These are phyloP conservation scores for Riptortus pedestris DNA, from an alignment of 1,140 invertebrate genomes.

Conservation along the genomic window DNA sequence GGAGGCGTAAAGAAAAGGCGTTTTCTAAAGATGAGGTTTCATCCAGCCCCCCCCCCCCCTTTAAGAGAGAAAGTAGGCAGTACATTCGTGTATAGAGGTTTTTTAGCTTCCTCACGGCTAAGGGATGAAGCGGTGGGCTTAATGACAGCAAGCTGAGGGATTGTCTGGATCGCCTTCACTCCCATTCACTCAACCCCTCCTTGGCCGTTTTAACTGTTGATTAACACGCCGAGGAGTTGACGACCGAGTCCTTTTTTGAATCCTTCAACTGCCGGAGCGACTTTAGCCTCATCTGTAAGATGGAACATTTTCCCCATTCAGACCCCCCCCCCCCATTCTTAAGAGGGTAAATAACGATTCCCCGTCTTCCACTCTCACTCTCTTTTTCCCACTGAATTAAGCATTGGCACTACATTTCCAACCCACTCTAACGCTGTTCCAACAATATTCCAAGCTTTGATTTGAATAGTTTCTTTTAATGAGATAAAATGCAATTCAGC, in stretches of 20 bases:
- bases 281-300: not conserved
- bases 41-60: no score
- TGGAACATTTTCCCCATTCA: no score
- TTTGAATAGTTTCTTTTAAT: no score
- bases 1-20: slow-evolving; percentile 1
- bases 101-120: no score
- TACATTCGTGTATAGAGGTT: slow-evolving; percentile 8
- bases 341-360: no score
- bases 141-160: not conserved
- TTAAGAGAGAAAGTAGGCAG: not conserved
- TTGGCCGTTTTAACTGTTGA: slow-evolving; percentile 1
- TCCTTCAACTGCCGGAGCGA: not conserved
- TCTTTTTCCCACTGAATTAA: no score
- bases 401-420: no score
- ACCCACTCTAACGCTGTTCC: no score
- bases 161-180: slow-evolving; percentile 4
- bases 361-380: no score
- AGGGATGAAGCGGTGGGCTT: slow-evolving; percentile 9
- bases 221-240: slow-evolving; percentile 7
- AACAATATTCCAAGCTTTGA: no score
- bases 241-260: not conserved
- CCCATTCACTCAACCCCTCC: not conserved
- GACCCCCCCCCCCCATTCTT: no score
- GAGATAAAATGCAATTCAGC: no score
- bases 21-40: slow-evolving; percentile 6